Evolutionary conservation across 2,888 invertebrate species (phyloP), one percentile per base, ranked within the genome.

Genomic region (Drosophila flavopinicola): DNA sequence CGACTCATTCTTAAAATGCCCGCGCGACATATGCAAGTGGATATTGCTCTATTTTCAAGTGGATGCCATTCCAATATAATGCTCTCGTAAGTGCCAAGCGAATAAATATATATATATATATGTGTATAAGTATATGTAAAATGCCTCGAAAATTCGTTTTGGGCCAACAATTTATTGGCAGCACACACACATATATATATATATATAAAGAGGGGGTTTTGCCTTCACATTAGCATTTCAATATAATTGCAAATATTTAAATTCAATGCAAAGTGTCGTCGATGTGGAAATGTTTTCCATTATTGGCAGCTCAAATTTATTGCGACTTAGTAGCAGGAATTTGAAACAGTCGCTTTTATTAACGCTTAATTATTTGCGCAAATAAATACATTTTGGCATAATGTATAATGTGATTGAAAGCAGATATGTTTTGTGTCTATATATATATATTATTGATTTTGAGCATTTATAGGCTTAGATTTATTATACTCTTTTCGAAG

Each of bases 231-330:
- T 45, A 58, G 66, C 84, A 80, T 71, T 83, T 78, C 73, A 86
- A 87, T 86, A 85, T 86, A 83, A 83, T 83, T 83, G 85, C 75
- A 86, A 70, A 87, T 76, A 80, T 86, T 87, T 75, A 73, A 83
- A 83, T 83, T 70, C 67, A 70, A 70, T 75, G 59, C 45, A 35
- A 48, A 57, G 53, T 63, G 45, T 35, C 52, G 52, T 17, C 27
- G 7, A 15, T 44, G n/a, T 53, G 9, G n/a, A 15, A 59, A 45
- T 63, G 37, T 29, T 7, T 11, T 30, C 13, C 33, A 52, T 32
- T 67, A 51, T 49, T 63, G 54, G 6, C 32, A 33, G 13, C 6
- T 6, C 10, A 52, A 67, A 70, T 73, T 73, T 70, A 73, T 67
- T 35, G 11, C 33, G 29, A 38, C 30, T 30, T 20, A 30, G 37